Base-by-base conservation (phyloP, 2,888 invertebrate genomes). In the Notocelia uddmanniana region DNA sequence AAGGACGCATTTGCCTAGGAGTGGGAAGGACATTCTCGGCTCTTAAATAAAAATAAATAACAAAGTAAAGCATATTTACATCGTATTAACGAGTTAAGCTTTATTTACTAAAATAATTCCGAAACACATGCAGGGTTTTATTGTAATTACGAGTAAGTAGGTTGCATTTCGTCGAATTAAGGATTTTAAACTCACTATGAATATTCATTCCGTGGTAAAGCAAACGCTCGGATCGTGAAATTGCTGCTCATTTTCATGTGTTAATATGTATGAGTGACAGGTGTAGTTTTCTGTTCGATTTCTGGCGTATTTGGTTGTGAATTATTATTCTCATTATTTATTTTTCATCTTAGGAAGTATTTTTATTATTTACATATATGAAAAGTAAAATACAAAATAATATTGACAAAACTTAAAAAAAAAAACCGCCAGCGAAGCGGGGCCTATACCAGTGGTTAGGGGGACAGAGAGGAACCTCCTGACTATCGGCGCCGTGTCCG, bases 181-280 rank as follows among this genome's bases (percentile, higher is more conserved):
- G 59, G 66, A 41, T 54, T 71, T 71, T 60, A 69, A 70, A 60
- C 59, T 60, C 21, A 59, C 41, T 59, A 67, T 71, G 71, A 54
- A 71, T 71, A 71, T 71, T 71, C 71, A 71, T 31, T 34, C 13
- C 45, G 59, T 8, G 71, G 54, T 50, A 52, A 26, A 52, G 64
- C 70, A 66, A 58, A 55, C 58, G 59, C n/a, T 26, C 45, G 57
- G 45, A 37, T 37, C 52, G 52, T n/a, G 52, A 37, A 54, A 57
- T 58, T 37, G 64, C 52, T 31, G 26, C 31, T 31, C 54, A 60
- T 71, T 71, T 60, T 70, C 70, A 58, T 59, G 66, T 48, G 71
- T 71, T 54, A 71, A 71, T 71, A 71, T 71, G 66, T 60, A 71
- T 71, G 59, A 71, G 64, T 52, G 70, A 59, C 64, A 70, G 69